Base-by-base conservation (phyloP, 1,140 invertebrate species). In the Semibalanus balanoides region DNA sequence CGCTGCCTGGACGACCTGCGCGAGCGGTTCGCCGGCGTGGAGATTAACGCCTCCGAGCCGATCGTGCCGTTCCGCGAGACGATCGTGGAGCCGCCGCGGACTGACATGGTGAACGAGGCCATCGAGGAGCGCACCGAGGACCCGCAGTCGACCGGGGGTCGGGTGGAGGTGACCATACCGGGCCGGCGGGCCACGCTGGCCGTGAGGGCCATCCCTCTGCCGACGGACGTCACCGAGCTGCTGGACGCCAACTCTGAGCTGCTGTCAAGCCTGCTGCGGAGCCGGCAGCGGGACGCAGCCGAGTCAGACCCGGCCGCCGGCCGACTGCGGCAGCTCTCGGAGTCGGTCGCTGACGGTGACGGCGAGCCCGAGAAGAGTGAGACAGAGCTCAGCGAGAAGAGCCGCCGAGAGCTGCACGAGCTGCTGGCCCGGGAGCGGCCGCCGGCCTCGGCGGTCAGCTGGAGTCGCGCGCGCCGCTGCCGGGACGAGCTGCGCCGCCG, bases 11-110 rank as follows among this genome's bases (percentile, higher is more conserved):
- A 93, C 80, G 94, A 97, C 86, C 85, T 99, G 19, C 83, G 81
- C 78, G 84, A 89, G 79, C 85, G 87, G 84, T 89, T 81, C 40
- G 93, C 94, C 0, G 94, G 94, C 83, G 88, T 97, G 76, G 90
- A 94, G 69, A 86, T 99, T 19, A 90, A 91, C 79, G 94, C 93
- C 0, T 99, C 96, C 0, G 89, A 93, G 80, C 97, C 97, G 0
- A 98, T 99, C 79, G 96, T 99, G 3, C 93, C 96, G 25, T 97
- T 98, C 80, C 86, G 94, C 79, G 97, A 99, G 84, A 99, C 96
- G 0, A 88, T 98, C 77, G 88, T 98, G 0, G 86, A 87, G 43
- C 90, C 90, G 27, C 93, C 93, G 0, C 93, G 89, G 81, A 83
- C 92, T 0, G 94, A 96, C 81, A 93, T 94, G 92, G 90, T 94